Evolutionary conservation across 2,888 invertebrate genomes (phyloP).

Genomic region (Plebejus argus): DNA sequence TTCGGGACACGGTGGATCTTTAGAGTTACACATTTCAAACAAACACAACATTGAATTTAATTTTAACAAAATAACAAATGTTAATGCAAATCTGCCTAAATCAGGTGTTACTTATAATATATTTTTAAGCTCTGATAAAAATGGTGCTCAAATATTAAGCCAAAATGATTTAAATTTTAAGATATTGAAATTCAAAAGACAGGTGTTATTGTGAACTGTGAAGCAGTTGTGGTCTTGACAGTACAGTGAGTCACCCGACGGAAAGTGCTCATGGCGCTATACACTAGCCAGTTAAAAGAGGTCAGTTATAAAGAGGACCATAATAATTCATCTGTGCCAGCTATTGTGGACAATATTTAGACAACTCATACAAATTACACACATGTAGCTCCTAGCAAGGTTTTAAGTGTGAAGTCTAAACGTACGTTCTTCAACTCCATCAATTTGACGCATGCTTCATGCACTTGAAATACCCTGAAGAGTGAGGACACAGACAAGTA

Average conservation of each 20-base stretch:
- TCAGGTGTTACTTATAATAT: too few species aligned
- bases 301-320: conserved; percentile 44
- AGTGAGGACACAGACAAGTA: too few species aligned
- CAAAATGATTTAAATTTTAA: neutral
- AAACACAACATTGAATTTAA: neutral
- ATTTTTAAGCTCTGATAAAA: too few species aligned
- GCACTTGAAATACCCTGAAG: too few species aligned
- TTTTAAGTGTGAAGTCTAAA: neutral
- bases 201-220: conserved; percentile 33
- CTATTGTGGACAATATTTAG: conserved; percentile 32
- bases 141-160: too few species aligned
- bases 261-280: conserved; percentile 45
- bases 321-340: conserved; percentile 37
- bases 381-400: neutral
- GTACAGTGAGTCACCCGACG: conserved; percentile 51
- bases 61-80: too few species aligned
- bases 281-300: conserved; percentile 50
- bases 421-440: neutral
- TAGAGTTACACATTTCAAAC: too few species aligned
- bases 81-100: too few species aligned
- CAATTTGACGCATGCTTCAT: neutral
- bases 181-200: conserved; percentile 11
- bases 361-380: neutral
- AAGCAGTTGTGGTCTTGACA: conserved; percentile 36
- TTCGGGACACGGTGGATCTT: neutral